A percentile compares a stretch with the other conserved stretches of the same genome.
phyloP scores from a whole-genome alignment of 2,113 vertebrate species.

The Anoplopoma fimbria region DNA sequence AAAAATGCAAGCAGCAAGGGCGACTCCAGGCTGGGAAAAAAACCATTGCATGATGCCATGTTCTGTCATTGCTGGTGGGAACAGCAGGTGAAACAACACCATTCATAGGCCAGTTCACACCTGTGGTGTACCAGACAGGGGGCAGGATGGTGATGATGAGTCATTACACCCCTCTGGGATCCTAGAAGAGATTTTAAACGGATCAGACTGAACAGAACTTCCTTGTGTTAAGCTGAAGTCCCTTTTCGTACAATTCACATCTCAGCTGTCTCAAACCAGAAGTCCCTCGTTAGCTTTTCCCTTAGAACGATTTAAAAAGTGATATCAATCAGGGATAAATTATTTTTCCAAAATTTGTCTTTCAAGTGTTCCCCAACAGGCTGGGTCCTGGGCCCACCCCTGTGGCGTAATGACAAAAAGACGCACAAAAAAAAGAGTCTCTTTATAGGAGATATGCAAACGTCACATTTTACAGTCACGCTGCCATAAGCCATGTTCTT shows the following conservation, averaged over 20 bases:
- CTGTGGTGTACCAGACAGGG: conserved; percentile 1
- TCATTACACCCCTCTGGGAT: conserved; percentile 15
- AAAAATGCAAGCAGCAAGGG: not conserved
- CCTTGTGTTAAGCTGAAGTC: not conserved
- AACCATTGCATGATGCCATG: conserved; percentile 20
- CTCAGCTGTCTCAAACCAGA: not conserved
- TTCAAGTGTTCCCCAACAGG: not conserved
- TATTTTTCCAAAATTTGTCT: not conserved
- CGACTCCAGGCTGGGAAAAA: not conserved
- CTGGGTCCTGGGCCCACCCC: not conserved
- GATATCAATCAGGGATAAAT: conserved; percentile 26
- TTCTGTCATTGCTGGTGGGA: not conserved
- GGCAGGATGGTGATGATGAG: conserved; percentile 6
- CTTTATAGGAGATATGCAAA: not conserved
- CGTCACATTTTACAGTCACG: not conserved
- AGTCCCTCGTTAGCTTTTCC: not conserved
- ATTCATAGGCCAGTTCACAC: conserved; percentile 37
- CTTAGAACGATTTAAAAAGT: not conserved
- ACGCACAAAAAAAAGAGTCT: not conserved
- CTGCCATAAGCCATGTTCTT: not conserved
- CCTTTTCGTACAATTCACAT: conserved; percentile 2
- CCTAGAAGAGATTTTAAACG: conserved; percentile 6
- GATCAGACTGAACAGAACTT: not conserved
- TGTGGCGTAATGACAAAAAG: not conserved
- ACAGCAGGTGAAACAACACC: conserved; percentile 16